Evolutionary conservation across 1,140 invertebrate genomes (phyloP).

Genomic region (Druon quercuslanigerum): DNA sequence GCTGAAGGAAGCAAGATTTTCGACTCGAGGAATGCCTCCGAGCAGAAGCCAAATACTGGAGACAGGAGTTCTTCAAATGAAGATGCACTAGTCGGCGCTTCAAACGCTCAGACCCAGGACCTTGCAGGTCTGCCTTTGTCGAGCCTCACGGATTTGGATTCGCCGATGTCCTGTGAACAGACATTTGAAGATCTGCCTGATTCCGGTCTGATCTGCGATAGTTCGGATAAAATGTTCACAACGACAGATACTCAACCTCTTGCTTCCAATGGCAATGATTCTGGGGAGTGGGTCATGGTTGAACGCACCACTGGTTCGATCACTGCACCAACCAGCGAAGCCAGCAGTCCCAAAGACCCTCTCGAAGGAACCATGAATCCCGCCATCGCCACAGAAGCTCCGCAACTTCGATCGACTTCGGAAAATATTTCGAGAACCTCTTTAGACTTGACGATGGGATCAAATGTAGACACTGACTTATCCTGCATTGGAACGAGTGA

Average conservation of each 20-base stretch:
- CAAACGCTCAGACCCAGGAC: constrained; percentile 37
- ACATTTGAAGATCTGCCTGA: constrained; percentile 66
- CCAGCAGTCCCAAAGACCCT: constrained; percentile 63
- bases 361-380: constrained; percentile 60
- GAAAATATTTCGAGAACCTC: constrained; percentile 66
- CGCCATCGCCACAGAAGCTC: constrained; percentile 60
- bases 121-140: constrained; percentile 47
- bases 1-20: constrained; percentile 48
- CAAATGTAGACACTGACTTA: constrained; percentile 62
- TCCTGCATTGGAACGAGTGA: constrained; percentile 67
- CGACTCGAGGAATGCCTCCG: constrained; percentile 30
- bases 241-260: constrained; percentile 61
- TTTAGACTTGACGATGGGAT: constrained; percentile 66
- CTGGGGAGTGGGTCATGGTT: constrained; percentile 68
- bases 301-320: constrained; percentile 63
- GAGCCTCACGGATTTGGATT: constrained; percentile 67
- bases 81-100: constrained; percentile 19
- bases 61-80: constrained; percentile 37
- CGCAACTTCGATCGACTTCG: constrained; percentile 56
- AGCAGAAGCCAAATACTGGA: constrained; percentile 36
- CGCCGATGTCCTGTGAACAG: constrained; percentile 71
- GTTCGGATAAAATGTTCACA: constrained; percentile 67
- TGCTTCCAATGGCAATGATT: constrained; percentile 61
- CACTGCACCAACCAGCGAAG: constrained; percentile 61
- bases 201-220: constrained; percentile 69